phyloP scores from a whole-genome alignment of 1,140 invertebrate species.

The Andricus grossulariae region DNA sequence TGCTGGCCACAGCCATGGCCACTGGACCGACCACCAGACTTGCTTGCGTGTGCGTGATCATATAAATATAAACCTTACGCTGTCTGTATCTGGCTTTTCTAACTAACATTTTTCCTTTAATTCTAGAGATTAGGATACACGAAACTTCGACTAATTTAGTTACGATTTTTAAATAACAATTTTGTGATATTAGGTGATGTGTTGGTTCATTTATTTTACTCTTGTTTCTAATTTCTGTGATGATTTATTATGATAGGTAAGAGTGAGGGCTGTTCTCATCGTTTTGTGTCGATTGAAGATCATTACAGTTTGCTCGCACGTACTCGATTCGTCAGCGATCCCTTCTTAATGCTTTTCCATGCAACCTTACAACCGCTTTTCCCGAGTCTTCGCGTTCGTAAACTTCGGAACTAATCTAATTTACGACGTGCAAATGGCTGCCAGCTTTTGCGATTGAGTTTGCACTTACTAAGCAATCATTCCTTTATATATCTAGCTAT shows the following conservation, averaged over 20 bases:
- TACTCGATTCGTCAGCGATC: conserved; percentile 61
- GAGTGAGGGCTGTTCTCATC: not conserved
- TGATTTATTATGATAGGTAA: not conserved
- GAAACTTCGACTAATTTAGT: not conserved
- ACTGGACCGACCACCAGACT: conserved; percentile 73
- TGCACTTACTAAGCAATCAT: conserved; percentile 58
- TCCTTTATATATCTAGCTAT: conserved; percentile 45
- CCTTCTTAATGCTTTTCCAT: conserved; percentile 60
- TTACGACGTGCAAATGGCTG: conserved; percentile 65
- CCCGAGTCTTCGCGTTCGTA: conserved; percentile 56
- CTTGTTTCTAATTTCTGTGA: not conserved
- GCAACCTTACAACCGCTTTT: conserved; percentile 58
- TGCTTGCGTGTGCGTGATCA: conserved; percentile 59
- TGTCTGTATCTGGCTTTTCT: conserved; percentile 33
- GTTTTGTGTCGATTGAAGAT: conserved; percentile 52
- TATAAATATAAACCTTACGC: conserved; percentile 58
- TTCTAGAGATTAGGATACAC: too few relatives aligned
- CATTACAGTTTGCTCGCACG: conserved; percentile 61
- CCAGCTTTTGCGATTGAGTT: conserved; percentile 55
- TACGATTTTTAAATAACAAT: not conserved
- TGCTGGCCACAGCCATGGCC: conserved; percentile 74
- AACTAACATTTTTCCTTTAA: conserved; percentile 16
- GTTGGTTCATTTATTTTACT: not conserved
- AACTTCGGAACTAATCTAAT: conserved; percentile 68
- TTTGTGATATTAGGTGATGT: not conserved